A percentile compares a stretch with the other conserved stretches of the same genome.
Conservation (phyloP, 1,140 invertebrate species). For the Calephelis nemesis region DNA sequence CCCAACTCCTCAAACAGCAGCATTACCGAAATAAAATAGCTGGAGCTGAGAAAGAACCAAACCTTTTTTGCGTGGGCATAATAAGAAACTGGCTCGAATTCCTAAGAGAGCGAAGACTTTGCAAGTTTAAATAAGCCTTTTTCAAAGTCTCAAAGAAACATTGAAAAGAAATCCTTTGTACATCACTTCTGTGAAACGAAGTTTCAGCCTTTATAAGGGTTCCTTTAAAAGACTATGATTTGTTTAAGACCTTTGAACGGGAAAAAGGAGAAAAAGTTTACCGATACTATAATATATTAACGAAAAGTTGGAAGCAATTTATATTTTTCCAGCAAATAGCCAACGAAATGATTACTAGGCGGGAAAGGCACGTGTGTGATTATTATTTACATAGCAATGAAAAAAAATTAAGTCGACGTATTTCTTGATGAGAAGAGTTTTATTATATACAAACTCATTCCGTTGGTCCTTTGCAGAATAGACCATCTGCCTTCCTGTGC, state of each 20-base stretch:
- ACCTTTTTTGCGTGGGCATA: conserved; percentile 22
- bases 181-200: conserved; percentile 22
- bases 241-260: conserved; percentile 2
- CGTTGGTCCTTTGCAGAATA: too few relatives aligned
- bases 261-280: conserved; percentile 8
- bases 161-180: conserved; percentile 27
- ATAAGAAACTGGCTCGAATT: conserved; percentile 25
- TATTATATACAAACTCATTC: too few relatives aligned
- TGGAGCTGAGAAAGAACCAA: conserved; percentile 4
- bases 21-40: conserved; percentile 11
- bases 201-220: conserved; percentile 12
- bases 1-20: not conserved
- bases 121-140: conserved; percentile 27
- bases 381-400: too few relatives aligned
- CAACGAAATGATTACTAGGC: too few relatives aligned
- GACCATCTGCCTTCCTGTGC: too few relatives aligned
- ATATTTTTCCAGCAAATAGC: too few relatives aligned
- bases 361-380: not conserved
- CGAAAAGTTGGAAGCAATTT: not conserved
- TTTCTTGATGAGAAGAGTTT: too few relatives aligned
- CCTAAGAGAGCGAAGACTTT: conserved; percentile 25
- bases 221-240: conserved; percentile 15
- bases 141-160: conserved; percentile 28
- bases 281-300: not conserved
- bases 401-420: too few relatives aligned